These are phyloP conservation scores for Cynopterus sphinx DNA, from an alignment of 2,797 vertebrate genomes.

Conservation along the genomic window DNA sequence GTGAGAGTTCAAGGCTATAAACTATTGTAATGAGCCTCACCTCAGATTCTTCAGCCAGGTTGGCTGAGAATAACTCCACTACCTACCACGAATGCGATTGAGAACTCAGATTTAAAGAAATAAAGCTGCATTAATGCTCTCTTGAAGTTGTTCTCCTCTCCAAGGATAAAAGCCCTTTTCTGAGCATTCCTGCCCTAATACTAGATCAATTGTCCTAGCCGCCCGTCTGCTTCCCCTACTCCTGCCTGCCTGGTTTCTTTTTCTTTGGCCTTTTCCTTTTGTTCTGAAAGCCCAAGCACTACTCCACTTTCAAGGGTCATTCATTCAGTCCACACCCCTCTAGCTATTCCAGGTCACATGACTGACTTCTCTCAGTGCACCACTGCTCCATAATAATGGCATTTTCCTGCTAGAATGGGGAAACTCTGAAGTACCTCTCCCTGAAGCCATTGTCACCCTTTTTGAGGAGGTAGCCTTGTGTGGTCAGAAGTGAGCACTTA, in stretches of 20 bases:
- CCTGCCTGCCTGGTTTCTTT: neutral
- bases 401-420: neutral
- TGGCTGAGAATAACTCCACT: neutral
- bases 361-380: neutral
- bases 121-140: neutral
- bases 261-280: neutral
- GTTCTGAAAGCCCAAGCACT: neutral
- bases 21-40: neutral
- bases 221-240: neutral
- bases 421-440: neutral
- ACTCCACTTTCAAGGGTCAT: neutral
- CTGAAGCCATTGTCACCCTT: neutral
- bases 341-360: neutral
- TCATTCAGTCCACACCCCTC: neutral
- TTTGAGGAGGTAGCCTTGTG: neutral
- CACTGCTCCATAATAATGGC: neutral
- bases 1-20: neutral
- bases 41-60: neutral
- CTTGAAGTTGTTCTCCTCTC: neutral
- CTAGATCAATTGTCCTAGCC: neutral
- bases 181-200: neutral
- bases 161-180: neutral
- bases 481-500: neutral
- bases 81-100: neutral
- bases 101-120: neutral